These are phyloP conservation scores for Melanerpes formicivorus DNA, from an alignment of 2,113 vertebrate genomes.

Conservation along the genomic window DNA sequence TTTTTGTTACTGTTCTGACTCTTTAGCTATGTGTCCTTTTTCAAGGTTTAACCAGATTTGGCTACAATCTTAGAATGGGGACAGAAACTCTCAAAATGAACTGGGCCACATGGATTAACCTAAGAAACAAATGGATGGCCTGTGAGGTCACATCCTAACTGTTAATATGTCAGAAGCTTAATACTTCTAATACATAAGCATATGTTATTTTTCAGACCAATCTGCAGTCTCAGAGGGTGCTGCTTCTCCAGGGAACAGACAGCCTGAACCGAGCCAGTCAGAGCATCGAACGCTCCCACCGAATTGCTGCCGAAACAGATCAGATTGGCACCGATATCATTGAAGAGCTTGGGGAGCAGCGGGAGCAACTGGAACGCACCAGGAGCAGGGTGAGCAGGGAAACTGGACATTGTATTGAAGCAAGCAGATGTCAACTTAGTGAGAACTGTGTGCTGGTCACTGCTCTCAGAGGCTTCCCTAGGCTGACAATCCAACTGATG, in stretches of 20 bases:
- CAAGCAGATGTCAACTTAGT: accelerated
- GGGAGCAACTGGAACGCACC: conserved; percentile 93
- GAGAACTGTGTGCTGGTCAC: accelerated
- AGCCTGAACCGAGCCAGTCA: conserved; percentile 87
- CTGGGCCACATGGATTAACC: background rate
- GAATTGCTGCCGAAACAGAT: conserved; percentile 89
- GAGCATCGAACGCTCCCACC: conserved; percentile 92
- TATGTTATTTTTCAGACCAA: conserved; percentile 77
- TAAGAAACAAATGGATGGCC: background rate
- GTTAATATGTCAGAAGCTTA: background rate
- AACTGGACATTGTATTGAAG: accelerated
- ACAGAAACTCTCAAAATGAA: background rate
- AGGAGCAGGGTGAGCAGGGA: conserved; percentile 84
- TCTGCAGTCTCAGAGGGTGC: conserved; percentile 86
- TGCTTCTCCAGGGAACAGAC: conserved; percentile 92
- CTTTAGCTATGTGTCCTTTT: background rate
- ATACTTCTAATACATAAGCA: background rate
- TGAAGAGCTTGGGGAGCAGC: conserved; percentile 93
- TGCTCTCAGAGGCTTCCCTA: background rate
- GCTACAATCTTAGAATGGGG: background rate
- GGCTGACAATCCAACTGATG: accelerated
- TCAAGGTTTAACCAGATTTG: background rate
- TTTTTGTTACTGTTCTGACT: background rate
- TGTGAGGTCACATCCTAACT: background rate
- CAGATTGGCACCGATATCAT: conserved; percentile 92